Conservation (phyloP, 2,113 vertebrate genomes). For the Eurystomus gularis region DNA sequence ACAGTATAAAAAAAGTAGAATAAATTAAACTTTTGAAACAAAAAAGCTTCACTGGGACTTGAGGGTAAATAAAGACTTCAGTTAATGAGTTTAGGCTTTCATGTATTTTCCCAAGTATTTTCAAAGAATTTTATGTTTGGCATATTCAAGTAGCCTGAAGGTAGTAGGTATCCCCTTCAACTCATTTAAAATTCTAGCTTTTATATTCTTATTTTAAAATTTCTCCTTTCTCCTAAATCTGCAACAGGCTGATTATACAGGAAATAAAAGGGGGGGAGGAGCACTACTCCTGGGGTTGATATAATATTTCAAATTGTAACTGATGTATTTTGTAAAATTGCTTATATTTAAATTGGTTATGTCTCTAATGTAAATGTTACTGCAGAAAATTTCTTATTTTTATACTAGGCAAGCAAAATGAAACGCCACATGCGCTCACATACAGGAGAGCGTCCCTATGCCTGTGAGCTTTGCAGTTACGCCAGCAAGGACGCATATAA, state of each 20-base stretch:
- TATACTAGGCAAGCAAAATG: conserved; percentile 71
- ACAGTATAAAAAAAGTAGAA: background rate
- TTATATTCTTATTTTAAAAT: background rate
- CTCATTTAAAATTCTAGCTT: background rate
- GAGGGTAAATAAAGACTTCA: background rate
- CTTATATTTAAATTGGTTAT: background rate
- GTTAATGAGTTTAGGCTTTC: background rate
- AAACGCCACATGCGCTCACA: conserved; percentile 66
- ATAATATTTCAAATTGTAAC: background rate
- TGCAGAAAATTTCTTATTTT: background rate
- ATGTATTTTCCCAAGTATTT: background rate
- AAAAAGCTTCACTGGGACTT: background rate
- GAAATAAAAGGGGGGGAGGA: background rate
- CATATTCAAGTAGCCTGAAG: background rate
- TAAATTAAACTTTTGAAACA: background rate
- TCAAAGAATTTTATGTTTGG: background rate
- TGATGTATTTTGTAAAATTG: background rate
- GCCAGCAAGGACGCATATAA: conserved; percentile 74
- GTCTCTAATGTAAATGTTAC: background rate
- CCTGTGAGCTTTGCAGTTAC: conserved; percentile 66
- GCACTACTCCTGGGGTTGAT: background rate
- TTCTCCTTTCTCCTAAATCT: background rate
- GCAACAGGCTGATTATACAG: background rate
- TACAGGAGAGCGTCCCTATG: conserved; percentile 72
- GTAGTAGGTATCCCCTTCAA: background rate